Evolutionary conservation across 2,888 invertebrate genomes (phyloP).

Genomic region (Ypsolopha sequella): DNA sequence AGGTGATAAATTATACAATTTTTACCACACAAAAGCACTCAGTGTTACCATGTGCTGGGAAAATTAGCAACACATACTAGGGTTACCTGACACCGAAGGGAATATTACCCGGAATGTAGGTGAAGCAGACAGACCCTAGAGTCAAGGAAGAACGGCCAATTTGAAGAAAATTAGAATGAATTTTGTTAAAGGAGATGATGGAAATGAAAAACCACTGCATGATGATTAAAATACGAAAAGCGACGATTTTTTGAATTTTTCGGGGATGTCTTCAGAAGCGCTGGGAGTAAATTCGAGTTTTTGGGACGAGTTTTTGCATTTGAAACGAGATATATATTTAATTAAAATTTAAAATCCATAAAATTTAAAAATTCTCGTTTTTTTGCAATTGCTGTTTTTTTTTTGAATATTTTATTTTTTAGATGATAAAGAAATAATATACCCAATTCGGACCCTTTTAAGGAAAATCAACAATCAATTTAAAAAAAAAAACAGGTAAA

Average conservation of each 20-base stretch:
- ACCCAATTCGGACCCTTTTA: too few species aligned
- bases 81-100: conserved; percentile 7
- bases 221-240: background rate
- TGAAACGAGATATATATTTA: too few species aligned
- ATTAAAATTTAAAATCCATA: too few species aligned
- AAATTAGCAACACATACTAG: conserved; percentile 3
- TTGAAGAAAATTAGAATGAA: background rate
- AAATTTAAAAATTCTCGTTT: too few species aligned
- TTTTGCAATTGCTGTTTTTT: too few species aligned
- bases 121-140: conserved; percentile 1
- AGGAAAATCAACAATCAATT: too few species aligned
- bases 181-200: background rate
- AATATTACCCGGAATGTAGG: conserved; percentile 1
- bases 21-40: background rate
- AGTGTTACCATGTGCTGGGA: conserved; percentile 1
- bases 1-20: too few species aligned
- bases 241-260: background rate
- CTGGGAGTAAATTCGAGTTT: background rate
- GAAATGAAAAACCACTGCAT: background rate
- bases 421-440: too few species aligned
- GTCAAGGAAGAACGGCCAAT: background rate
- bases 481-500: too few species aligned
- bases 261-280: background rate
- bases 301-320: background rate
- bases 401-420: too few species aligned